These are phyloP conservation scores for Brienomyrus longianalis DNA, from an alignment of 2,113 vertebrate genomes.

Conservation along the genomic window DNA sequence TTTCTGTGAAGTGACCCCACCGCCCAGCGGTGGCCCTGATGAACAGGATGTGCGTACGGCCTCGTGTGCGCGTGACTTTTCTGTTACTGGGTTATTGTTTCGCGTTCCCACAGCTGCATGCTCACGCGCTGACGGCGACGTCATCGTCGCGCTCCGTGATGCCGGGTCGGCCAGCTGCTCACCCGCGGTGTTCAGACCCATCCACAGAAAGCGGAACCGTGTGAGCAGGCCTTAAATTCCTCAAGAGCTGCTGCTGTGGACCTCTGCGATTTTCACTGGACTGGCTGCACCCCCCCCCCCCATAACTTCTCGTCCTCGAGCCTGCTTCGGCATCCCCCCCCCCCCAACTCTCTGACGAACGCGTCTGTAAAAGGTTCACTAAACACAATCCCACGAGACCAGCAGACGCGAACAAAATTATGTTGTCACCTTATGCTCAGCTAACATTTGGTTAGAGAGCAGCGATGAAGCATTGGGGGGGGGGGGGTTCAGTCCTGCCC, in stretches of 20 bases:
- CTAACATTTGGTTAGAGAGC: not conserved
- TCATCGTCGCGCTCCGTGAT: not conserved
- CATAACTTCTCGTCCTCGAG: not conserved
- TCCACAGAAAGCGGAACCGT: too few species aligned
- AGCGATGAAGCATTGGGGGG: not conserved
- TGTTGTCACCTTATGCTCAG: not conserved
- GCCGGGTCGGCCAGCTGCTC: not conserved
- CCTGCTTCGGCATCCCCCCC: not conserved
- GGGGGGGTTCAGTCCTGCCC: not conserved
- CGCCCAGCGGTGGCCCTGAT: conserved; percentile 40
- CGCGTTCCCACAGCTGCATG: conserved; percentile 29
- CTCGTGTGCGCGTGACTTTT: conserved; percentile 49
- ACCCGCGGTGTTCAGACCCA: too few species aligned
- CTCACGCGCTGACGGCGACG: not conserved
- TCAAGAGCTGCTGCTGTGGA: not conserved
- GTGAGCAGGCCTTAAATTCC: not conserved
- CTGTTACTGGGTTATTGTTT: conserved; percentile 47
- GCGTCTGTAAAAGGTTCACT: conserved; percentile 27
- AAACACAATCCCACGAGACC: conserved; percentile 20
- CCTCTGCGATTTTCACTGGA: not conserved
- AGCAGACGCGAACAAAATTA: not conserved
- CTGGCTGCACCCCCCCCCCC: not conserved
- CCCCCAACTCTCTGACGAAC: conserved; percentile 14
- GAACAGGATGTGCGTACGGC: conserved; percentile 49
- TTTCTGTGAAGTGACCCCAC: conserved; percentile 39